Evolutionary conservation across 2,888 invertebrate genomes (phyloP).

Genomic region (Carterocephalus palaemon): DNA sequence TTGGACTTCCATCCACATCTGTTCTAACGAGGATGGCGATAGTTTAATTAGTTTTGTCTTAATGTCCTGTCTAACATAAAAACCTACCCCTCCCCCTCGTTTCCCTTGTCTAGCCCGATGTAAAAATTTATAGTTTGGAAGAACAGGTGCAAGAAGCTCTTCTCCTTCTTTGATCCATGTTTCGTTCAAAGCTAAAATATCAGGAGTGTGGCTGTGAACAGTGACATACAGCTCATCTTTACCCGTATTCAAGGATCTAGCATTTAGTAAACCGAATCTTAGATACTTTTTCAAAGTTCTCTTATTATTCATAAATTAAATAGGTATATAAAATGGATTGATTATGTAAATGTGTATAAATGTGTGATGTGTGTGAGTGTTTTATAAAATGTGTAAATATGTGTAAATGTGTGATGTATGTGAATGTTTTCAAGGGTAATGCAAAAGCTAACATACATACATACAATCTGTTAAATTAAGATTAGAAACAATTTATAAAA

Average conservation of each 20-base stretch:
- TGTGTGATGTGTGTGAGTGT: no score
- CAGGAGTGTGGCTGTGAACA: conserved; percentile 7
- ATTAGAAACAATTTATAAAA: no score
- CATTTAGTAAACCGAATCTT: conserved; percentile 20
- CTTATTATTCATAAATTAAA: no score
- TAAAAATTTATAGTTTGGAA: no score
- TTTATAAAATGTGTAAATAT: no score
- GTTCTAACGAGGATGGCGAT: not conserved
- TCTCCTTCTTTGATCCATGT: conserved; percentile 21
- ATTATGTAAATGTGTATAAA: no score
- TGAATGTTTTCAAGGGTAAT: no score
- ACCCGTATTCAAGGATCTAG: conserved; percentile 18
- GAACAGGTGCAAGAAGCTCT: conserved; percentile 3
- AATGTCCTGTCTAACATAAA: conserved; percentile 25
- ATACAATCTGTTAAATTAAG: no score
- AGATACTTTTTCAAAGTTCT: conserved; percentile 10
- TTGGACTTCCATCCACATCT: not conserved
- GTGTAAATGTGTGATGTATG: no score
- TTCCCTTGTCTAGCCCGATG: conserved; percentile 11
- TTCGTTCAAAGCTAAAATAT: conserved; percentile 23
- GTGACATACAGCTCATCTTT: conserved; percentile 3
- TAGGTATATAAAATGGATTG: no score
- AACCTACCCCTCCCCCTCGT: conserved; percentile 26
- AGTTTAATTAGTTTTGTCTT: not conserved
- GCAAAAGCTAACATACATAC: no score